Evolutionary conservation across 1,140 invertebrate species (phyloP).

Genomic region (Aporrectodea caliginosa): DNA sequence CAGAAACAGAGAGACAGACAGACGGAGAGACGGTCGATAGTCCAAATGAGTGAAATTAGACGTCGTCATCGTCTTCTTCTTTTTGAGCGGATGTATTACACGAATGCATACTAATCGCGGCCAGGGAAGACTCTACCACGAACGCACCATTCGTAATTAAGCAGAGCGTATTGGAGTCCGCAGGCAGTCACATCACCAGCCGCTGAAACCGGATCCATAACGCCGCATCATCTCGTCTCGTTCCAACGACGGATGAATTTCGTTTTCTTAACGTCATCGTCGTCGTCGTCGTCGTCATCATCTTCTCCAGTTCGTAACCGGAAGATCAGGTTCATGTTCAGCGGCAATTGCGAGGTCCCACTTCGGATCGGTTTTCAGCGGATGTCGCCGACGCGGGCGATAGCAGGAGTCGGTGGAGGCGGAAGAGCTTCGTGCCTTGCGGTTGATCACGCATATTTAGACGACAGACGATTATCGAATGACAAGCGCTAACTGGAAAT

Average conservation of each 20-base stretch:
- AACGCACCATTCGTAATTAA: background rate
- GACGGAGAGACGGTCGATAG: too few species aligned
- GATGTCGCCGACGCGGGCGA: too few species aligned
- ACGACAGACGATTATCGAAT: constrained; percentile 2
- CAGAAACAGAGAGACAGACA: too few species aligned
- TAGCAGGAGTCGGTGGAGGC: background rate
- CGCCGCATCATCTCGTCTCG: background rate
- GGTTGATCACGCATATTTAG: background rate
- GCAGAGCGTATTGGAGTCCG: background rate
- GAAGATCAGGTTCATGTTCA: background rate
- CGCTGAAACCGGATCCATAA: background rate
- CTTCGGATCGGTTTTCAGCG: background rate
- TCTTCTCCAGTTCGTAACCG: background rate
- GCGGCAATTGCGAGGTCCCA: background rate
- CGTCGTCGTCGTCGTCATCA: background rate
- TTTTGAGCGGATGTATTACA: too few species aligned
- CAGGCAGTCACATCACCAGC: background rate
- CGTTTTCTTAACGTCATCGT: background rate
- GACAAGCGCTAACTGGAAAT: background rate
- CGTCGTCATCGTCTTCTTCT: too few species aligned
- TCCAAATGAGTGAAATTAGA: too few species aligned
- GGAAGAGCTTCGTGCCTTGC: background rate
- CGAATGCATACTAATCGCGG: too few species aligned
- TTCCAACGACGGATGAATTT: background rate
- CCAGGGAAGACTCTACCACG: background rate